A percentile compares a stretch with the other conserved stretches of the same genome.
phyloP scores from a whole-genome alignment of 1,140 invertebrate genomes.

The Pseudomyrmex concolor region DNA sequence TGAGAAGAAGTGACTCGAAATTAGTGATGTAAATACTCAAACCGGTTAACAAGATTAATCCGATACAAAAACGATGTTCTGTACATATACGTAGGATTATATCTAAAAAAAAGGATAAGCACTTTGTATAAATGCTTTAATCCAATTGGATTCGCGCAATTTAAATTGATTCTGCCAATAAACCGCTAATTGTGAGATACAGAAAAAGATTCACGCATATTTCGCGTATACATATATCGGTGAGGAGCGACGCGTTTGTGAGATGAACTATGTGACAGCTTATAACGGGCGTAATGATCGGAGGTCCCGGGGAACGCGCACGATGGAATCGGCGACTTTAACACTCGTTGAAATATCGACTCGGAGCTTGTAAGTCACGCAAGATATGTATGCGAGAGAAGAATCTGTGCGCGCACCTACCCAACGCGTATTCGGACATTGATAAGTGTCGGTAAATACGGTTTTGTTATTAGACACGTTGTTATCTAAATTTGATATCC shows the following conservation, averaged over 20 bases:
- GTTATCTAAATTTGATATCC: conserved; percentile 60
- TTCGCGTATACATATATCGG: neutral
- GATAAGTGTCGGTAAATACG: conserved; percentile 54
- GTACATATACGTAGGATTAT: neutral
- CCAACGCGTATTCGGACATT: conserved; percentile 26
- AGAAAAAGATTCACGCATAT: conserved; percentile 10
- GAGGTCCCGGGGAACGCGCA: conserved; percentile 21
- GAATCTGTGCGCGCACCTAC: neutral
- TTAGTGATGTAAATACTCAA: neutral
- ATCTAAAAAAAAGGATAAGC: neutral
- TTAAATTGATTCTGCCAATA: conserved; percentile 15
- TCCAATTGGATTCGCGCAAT: neutral
- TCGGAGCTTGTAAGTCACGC: conserved; percentile 65
- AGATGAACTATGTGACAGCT: conserved; percentile 71
- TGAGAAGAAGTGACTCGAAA: conserved; percentile 12
- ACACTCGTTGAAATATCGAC: conserved; percentile 65
- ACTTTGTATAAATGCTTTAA: neutral
- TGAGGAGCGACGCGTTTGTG: conserved; percentile 20
- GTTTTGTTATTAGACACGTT: conserved; percentile 48
- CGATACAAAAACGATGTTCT: neutral
- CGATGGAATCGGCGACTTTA: conserved; percentile 69
- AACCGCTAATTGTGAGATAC: conserved; percentile 31
- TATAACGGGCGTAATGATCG: conserved; percentile 70
- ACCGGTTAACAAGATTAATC: neutral
- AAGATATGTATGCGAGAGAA: neutral